These are phyloP conservation scores for Lordiphosa clarofinis DNA, from an alignment of 1,140 invertebrate species.

Conservation along the genomic window DNA sequence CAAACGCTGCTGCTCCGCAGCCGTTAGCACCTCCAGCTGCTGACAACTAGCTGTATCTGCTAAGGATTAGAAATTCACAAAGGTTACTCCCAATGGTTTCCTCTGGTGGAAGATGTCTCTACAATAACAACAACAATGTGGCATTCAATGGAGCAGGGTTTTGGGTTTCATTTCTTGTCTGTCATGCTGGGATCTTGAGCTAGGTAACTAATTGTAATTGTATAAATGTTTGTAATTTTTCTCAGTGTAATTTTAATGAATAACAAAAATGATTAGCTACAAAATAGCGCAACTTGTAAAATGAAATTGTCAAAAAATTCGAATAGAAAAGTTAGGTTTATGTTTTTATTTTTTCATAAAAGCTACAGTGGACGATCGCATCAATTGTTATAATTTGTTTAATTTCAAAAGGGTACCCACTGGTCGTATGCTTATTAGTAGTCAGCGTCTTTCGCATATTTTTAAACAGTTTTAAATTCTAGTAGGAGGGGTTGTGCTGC, in stretches of 20 bases:
- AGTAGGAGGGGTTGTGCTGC: too few relatives aligned
- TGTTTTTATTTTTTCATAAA: neutral
- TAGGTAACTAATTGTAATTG: slow-evolving; percentile 1
- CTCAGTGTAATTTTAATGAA: slow-evolving; percentile 50
- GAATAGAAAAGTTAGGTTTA: neutral
- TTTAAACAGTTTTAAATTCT: too few relatives aligned
- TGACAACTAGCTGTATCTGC: slow-evolving; percentile 50
- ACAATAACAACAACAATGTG: slow-evolving; percentile 16
- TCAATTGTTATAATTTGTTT: neutral
- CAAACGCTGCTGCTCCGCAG: slow-evolving; percentile 61
- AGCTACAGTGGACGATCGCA: neutral
- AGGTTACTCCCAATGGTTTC: neutral
- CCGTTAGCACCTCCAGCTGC: slow-evolving; percentile 44
- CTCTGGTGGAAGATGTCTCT: neutral
- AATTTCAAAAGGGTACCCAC: too few relatives aligned
- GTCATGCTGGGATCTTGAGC: slow-evolving; percentile 11
- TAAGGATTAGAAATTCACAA: neutral
- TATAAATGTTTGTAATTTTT: slow-evolving; percentile 33
- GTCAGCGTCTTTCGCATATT: too few relatives aligned
- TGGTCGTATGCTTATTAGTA: too few relatives aligned
- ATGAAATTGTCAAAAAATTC: neutral
- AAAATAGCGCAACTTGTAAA: too few relatives aligned
- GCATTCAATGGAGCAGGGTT: neutral
- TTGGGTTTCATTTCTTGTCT: slow-evolving; percentile 10
- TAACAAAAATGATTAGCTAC: slow-evolving; percentile 5